Conservation (phyloP, 1,140 invertebrate species). For the Ceratina calcarata region DNA sequence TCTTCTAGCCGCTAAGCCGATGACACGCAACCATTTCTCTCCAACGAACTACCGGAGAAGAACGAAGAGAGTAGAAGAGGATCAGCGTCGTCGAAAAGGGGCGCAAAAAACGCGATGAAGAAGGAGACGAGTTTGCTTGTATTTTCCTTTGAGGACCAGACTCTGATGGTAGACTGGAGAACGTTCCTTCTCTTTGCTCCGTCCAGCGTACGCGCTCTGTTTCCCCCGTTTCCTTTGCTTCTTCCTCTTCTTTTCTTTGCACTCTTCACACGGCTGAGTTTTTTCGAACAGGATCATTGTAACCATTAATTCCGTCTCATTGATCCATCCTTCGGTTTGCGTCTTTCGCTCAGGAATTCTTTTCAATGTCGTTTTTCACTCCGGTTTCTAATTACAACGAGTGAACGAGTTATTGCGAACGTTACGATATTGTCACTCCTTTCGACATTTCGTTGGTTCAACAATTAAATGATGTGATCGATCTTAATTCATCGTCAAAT, state of each 20-base stretch:
- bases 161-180: not conserved
- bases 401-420: no score
- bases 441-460: no score
- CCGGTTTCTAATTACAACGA: not conserved
- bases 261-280: not conserved
- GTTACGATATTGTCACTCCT: no score
- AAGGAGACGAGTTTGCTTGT: constrained; percentile 22
- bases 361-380: not conserved
- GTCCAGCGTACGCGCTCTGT: not conserved
- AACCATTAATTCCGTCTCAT: constrained; percentile 31
- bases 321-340: not conserved
- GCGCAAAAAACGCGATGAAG: constrained; percentile 19
- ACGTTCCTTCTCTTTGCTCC: not conserved
- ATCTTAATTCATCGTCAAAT: no score
- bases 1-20: constrained; percentile 33
- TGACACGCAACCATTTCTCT: not conserved
- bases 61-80: not conserved
- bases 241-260: not conserved
- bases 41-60: not conserved
- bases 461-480: no score
- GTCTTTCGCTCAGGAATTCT: no score
- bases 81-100: constrained; percentile 25
- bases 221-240: not conserved
- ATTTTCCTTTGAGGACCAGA: constrained; percentile 27
- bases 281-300: not conserved